Evolutionary conservation across 2,113 vertebrate species (phyloP).

Genomic region (Pachyramphus minor): DNA sequence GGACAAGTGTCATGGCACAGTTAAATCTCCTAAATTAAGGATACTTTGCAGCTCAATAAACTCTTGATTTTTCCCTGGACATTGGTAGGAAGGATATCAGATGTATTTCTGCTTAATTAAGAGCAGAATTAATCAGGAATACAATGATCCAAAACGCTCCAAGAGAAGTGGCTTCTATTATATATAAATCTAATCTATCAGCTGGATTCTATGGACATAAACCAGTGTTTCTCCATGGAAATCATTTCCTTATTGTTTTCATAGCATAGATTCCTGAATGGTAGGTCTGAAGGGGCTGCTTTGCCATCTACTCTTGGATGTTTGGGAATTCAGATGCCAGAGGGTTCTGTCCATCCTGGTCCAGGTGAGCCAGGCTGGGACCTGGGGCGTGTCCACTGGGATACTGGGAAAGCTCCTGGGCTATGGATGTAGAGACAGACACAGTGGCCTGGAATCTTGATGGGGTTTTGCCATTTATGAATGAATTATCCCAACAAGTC

Average conservation of each 20-base stretch:
- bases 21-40: not conserved
- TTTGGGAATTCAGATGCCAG: accelerated
- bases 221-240: not conserved
- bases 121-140: not conserved
- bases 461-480: not conserved
- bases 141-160: not conserved
- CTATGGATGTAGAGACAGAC: no score
- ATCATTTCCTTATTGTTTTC: not conserved
- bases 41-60: not conserved
- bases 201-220: not conserved
- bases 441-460: not conserved
- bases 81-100: not conserved
- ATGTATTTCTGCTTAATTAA: not conserved
- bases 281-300: not conserved
- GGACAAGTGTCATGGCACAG: not conserved
- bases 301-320: not conserved
- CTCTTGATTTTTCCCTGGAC: not conserved
- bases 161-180: accelerated
- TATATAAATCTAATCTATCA: not conserved
- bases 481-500: not conserved
- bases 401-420: not conserved
- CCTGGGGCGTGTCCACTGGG: not conserved
- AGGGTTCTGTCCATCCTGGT: accelerated
- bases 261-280: not conserved
- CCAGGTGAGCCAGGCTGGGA: not conserved